These are phyloP conservation scores for Halesus radiatus DNA, from an alignment of 1,140 invertebrate species.

Conservation along the genomic window DNA sequence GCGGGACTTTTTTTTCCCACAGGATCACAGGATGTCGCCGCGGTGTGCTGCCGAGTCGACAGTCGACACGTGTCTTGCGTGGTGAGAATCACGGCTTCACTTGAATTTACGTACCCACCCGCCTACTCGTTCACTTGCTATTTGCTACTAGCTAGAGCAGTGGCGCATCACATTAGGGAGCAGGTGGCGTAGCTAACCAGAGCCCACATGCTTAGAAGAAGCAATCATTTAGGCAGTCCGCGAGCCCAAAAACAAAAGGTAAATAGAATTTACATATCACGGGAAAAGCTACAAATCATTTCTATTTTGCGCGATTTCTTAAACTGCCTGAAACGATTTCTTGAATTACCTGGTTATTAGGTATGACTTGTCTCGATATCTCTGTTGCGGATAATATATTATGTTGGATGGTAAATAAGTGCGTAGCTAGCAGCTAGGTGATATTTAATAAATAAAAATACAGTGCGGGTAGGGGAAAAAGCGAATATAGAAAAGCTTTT, in stretches of 20 bases:
- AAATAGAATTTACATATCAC: neutral
- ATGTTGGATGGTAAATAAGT: no score
- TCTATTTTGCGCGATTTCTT: no score
- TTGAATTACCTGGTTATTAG: no score
- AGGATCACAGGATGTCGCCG: conserved; percentile 19
- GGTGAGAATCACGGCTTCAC: neutral
- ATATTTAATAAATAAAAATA: no score
- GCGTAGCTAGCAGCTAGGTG: no score
- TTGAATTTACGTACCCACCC: neutral
- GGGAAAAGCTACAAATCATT: no score
- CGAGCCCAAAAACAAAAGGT: neutral
- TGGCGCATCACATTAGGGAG: neutral
- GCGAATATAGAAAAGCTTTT: no score
- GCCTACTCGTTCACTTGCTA: neutral
- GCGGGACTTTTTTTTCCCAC: conserved; percentile 23
- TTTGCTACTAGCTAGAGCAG: neutral
- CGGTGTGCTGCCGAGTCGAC: neutral
- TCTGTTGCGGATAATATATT: no score
- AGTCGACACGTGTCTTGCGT: conserved; percentile 14
- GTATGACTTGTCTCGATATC: no score
- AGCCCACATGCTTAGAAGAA: neutral
- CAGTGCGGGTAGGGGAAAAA: no score
- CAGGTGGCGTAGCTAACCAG: neutral
- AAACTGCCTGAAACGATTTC: no score
- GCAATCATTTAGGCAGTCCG: neutral